Percentiles rank a stretch among this genome's conserved stretches.
Conservation (phyloP, 2,888 invertebrate species). For the Epiblema foenella region DNA sequence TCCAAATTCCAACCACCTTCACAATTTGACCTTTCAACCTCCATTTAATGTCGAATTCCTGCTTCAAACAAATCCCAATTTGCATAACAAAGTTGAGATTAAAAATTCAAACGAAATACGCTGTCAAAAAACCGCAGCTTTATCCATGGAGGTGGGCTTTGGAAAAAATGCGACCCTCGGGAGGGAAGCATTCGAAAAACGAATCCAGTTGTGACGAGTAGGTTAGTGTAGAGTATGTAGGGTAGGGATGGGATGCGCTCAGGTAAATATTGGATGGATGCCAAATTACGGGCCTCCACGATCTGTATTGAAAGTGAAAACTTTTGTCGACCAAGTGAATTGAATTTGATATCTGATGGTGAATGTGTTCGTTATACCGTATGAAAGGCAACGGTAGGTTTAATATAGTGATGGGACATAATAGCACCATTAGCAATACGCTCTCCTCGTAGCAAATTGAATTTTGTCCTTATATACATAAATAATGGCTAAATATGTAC, state of each 20-base stretch:
- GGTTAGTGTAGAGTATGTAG: not conserved
- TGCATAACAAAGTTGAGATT: conserved; percentile 42
- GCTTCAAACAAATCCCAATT: conserved; percentile 41
- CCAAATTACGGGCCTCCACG: not conserved
- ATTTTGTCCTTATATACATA: too few species aligned
- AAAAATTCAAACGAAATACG: conserved; percentile 43
- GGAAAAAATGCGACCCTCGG: conserved; percentile 38
- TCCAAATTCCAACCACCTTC: not conserved
- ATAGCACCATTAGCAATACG: too few species aligned
- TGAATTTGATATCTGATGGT: not conserved
- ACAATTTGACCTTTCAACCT: conserved; percentile 12
- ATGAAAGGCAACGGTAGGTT: too few species aligned
- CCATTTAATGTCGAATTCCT: conserved; percentile 24
- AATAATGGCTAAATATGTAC: too few species aligned
- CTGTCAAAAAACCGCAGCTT: conserved; percentile 39
- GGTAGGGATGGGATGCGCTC: conserved; percentile 9
- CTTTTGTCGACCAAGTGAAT: not conserved
- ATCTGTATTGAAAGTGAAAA: not conserved
- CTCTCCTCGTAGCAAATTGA: too few species aligned
- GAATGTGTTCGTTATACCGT: not conserved
- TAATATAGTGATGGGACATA: too few species aligned
- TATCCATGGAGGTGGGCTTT: conserved; percentile 17
- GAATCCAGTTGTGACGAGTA: conserved; percentile 11
- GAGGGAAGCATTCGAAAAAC: conserved; percentile 32
- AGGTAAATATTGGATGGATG: conserved; percentile 5